Percentiles rank a stretch among this genome's conserved stretches.
Evolutionary conservation across 1,140 invertebrate species (phyloP).

Genomic region (Drosophila pallidifrons): DNA sequence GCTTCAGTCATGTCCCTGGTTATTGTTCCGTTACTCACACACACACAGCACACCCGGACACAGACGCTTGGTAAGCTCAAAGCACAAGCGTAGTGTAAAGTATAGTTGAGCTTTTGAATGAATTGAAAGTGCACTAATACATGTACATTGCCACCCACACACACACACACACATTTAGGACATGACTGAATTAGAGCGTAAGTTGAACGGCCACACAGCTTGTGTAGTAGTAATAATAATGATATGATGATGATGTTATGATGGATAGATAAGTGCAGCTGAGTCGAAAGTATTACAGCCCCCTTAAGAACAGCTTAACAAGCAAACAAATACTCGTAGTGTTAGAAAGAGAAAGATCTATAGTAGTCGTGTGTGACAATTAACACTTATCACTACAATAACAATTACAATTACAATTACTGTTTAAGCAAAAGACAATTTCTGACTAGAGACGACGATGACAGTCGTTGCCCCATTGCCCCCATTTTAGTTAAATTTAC

Average conservation of each 20-base stretch:
- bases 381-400: conserved; percentile 22
- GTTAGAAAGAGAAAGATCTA: conserved; percentile 34
- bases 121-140: conserved; percentile 16
- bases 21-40: background rate
- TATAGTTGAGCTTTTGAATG: conserved; percentile 19
- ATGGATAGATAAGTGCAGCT: conserved; percentile 45
- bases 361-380: conserved; percentile 23
- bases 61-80: conserved; percentile 13
- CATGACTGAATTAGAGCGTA: conserved; percentile 35
- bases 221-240: conserved; percentile 10
- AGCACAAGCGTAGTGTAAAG: conserved; percentile 4
- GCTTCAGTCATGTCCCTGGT: conserved; percentile 30
- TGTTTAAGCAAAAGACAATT: conserved; percentile 45
- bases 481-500: conserved; percentile 36
- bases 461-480: conserved; percentile 2
- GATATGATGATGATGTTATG: background rate
- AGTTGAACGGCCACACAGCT: conserved; percentile 19
- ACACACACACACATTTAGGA: conserved; percentile 9
- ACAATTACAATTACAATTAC: conserved; percentile 28
- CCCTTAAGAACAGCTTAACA: conserved; percentile 38
- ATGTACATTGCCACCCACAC: conserved; percentile 25
- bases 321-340: conserved; percentile 71
- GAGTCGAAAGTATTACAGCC: conserved; percentile 72
- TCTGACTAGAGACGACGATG: conserved; percentile 13
- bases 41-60: background rate